Evolutionary conservation across 1,140 invertebrate genomes (phyloP), one percentile per base, ranked within the genome.

Genomic region (Anagrus nilaparvatae): DNA sequence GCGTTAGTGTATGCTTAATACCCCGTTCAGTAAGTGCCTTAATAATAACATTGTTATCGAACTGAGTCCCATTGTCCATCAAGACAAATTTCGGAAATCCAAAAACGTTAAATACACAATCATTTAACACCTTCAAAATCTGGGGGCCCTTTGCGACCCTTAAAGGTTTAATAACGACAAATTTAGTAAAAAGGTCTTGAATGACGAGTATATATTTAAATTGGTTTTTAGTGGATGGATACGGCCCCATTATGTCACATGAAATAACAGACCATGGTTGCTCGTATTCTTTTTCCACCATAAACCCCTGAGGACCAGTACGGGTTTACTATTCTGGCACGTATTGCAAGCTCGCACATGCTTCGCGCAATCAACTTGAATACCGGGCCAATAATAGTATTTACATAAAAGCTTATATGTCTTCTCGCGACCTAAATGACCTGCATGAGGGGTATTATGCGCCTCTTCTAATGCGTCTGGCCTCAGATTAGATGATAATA

Each of bases 381-480:
- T 10, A 5, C 29, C 29, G 10, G 5, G 23, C 36, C 36, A 38
- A 28, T 16, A 38, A 38, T 38, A 38, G 4, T 38, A 21, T 6
- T 17, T 9, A 1, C 5, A 5, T 27, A 38, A 3, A 16, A 21
- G 3, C 7, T 4, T 10, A 10, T 38, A 28, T 2, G 36, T 38
- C 36, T 38, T 38, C 8, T 39, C 14, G 4, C 17, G 8, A 2
- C 36, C 27, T 28, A 39, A 12, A n/a, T 39, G 27, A 18, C 25
- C 37, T 19, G 24, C 14, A 7, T 13, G 10, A 18, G 37, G 23
- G 1, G 6, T 4, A 27, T 28, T 8, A 27, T 39, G 37, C 6
- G 37, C 4, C 17, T 39, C 37, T 18, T 24, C 20, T 4, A 39
- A 3, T 3, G 12, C 5, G 9, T 29, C 10, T 12, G 4, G 4